Evolutionary conservation across 2,797 vertebrate species (phyloP).

Genomic region (Dendrocincla tyrannina): DNA sequence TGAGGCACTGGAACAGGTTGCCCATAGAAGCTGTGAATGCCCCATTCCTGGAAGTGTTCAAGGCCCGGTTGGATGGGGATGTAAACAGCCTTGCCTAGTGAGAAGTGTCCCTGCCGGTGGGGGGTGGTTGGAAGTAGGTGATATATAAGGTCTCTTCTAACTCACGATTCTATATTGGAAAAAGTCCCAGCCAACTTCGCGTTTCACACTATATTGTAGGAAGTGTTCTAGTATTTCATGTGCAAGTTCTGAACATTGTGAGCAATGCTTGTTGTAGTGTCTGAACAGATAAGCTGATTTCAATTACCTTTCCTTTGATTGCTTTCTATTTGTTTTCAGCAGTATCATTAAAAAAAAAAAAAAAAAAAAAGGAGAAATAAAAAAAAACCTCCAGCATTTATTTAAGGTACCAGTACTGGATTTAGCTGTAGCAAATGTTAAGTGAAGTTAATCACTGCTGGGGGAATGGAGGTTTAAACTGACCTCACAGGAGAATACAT

Average conservation of each 20-base stretch:
- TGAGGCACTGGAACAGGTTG: neutral
- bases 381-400: neutral
- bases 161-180: neutral
- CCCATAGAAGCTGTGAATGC: neutral
- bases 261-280: neutral
- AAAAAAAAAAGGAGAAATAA: no score
- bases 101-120: neutral
- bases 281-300: constrained; percentile 25
- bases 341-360: neutral
- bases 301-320: neutral
- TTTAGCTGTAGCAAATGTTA: neutral
- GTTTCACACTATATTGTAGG: neutral
- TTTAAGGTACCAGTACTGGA: neutral
- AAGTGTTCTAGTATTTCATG: neutral
- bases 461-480: neutral
- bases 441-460: neutral
- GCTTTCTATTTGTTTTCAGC: constrained; percentile 28
- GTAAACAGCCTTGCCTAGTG: neutral
- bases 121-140: neutral
- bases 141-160: neutral
- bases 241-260: neutral
- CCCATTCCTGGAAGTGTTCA: neutral
- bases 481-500: neutral
- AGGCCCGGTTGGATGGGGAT: neutral
- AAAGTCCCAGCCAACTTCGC: neutral